phyloP scores from a whole-genome alignment of 2,797 vertebrate genomes.

The Triplophysa bombifrons region DNA sequence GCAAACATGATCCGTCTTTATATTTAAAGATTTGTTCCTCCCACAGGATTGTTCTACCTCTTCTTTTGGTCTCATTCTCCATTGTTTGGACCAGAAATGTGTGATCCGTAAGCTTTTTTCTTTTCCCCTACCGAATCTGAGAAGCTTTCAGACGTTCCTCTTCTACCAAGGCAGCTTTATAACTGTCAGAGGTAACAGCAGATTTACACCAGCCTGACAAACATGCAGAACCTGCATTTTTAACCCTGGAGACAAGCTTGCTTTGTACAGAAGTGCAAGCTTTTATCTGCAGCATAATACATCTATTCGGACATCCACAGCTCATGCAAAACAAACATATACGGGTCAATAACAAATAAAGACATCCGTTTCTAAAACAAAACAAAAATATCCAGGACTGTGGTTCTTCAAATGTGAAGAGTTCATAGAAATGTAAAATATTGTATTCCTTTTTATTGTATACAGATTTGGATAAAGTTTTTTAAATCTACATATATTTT shows the following conservation, averaged over 20 bases:
- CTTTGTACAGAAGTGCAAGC: constrained; percentile 1
- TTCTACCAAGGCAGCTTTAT: constrained; percentile 7
- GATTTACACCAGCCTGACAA: constrained; percentile 26
- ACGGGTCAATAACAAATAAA: not conserved
- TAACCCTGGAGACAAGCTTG: constrained; percentile 23
- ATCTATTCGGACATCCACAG: constrained; percentile 20
- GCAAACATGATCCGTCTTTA: constrained; percentile 34
- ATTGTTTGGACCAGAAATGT: constrained; percentile 7
- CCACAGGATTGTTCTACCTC: constrained; percentile 10
- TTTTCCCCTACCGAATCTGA: not conserved
- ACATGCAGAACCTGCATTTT: not conserved
- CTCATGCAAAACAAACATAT: not conserved
- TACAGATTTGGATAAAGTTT: no score
- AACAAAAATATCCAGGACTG: no score
- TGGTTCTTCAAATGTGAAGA: no score
- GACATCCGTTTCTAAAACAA: not conserved
- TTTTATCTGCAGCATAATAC: constrained; percentile 19
- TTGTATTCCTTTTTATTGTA: no score
- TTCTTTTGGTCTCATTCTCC: constrained; percentile 16
- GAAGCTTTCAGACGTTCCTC: not conserved
- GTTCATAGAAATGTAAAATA: not conserved
- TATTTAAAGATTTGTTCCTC: not conserved
- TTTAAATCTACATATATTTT: no score
- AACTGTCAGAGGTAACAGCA: constrained; percentile 10
- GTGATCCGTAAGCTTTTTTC: not conserved